phyloP scores from a whole-genome alignment of 1,140 invertebrate genomes.

The Dinoponera quadriceps region DNA sequence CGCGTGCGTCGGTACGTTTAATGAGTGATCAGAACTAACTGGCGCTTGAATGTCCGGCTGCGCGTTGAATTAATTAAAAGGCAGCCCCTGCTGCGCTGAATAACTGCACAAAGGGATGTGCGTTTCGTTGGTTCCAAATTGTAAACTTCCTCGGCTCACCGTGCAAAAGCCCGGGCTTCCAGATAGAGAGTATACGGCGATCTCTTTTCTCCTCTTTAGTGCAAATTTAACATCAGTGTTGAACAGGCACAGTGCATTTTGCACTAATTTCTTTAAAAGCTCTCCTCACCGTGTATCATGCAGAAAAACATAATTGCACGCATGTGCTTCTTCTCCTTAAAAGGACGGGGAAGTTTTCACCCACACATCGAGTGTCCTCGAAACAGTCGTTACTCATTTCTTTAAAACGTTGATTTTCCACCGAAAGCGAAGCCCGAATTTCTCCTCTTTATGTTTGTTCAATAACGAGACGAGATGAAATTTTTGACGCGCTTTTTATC shows the following conservation, averaged over 20 bases:
- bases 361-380: not conserved
- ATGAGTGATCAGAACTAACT: conserved; percentile 57
- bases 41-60: conserved; percentile 20
- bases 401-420: no score
- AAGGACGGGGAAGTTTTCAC: not conserved
- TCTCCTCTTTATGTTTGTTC: not conserved
- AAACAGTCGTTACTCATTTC: not conserved
- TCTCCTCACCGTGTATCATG: not conserved
- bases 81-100: not conserved
- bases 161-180: not conserved
- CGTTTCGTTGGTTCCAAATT: not conserved
- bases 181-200: not conserved
- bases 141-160: not conserved
- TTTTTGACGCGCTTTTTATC: conserved; percentile 10
- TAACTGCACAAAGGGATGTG: conserved; percentile 28
- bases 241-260: not conserved
- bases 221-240: not conserved
- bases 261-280: not conserved
- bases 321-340: not conserved
- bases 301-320: no score
- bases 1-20: conserved; percentile 29
- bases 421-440: no score
- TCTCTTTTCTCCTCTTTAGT: not conserved
- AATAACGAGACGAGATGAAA: not conserved
- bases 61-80: conserved; percentile 59